phyloP scores from a whole-genome alignment of 2,797 vertebrate species.

The Adelosebastes latens region DNA sequence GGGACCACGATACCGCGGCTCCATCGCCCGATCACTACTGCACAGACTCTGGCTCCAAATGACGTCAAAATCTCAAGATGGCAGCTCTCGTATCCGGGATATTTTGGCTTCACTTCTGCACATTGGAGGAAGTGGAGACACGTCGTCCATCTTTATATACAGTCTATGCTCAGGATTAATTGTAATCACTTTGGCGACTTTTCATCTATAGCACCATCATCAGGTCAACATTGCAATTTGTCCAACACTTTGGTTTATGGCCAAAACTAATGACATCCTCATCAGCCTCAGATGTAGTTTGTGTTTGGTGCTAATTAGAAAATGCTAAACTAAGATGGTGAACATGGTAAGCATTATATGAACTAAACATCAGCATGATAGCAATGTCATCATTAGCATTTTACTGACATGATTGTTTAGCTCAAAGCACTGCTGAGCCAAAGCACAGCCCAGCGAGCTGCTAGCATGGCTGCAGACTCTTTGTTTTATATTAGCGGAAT shows the following conservation, averaged over 20 bases:
- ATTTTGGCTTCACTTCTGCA: too few relatives aligned
- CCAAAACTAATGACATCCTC: neutral
- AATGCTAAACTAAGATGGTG: neutral
- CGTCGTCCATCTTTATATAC: too few relatives aligned
- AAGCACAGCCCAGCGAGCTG: neutral
- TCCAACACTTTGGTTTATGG: neutral
- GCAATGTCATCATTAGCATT: neutral
- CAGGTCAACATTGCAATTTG: neutral
- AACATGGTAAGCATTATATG: neutral
- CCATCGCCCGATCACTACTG: too few relatives aligned
- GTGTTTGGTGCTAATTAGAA: neutral
- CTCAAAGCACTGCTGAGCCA: neutral
- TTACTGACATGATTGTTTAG: neutral
- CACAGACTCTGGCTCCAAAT: too few relatives aligned
- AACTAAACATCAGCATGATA: neutral
- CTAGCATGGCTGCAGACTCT: neutral
- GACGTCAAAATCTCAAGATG: too few relatives aligned
- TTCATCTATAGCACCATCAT: neutral
- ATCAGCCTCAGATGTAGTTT: neutral
- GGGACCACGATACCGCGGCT: fast-evolving
- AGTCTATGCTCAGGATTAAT: neutral
- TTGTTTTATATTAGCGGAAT: neutral
- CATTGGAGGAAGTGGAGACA: too few relatives aligned
- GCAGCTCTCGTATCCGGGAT: too few relatives aligned
- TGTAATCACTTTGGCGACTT: neutral